These are phyloP conservation scores for Gallirallus australis DNA, from an alignment of 2,797 vertebrate species.

Conservation along the genomic window DNA sequence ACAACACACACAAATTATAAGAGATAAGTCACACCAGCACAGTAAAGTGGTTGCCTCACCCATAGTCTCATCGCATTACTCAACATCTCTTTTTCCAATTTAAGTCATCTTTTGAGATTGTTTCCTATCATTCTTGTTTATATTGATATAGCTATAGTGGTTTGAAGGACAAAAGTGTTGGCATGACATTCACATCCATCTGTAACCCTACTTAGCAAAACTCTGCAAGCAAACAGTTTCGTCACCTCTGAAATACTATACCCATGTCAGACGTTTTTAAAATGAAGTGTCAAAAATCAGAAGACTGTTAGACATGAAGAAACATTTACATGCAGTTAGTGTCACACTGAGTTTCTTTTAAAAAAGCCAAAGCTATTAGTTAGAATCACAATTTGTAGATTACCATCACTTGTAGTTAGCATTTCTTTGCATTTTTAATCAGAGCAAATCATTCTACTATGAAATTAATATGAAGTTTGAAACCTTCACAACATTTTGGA, in stretches of 20 bases:
- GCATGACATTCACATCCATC: neutral
- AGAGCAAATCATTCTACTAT: neutral
- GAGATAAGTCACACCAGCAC: neutral
- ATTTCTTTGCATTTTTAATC: neutral
- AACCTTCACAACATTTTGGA: neutral
- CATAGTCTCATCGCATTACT: neutral
- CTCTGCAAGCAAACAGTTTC: neutral
- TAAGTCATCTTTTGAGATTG: neutral
- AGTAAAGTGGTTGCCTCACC: neutral
- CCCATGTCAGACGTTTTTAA: neutral
- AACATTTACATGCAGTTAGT: neutral
- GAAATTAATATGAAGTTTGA: neutral
- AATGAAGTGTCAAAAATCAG: neutral
- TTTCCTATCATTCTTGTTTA: neutral
- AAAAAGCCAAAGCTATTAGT: neutral
- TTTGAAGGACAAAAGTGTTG: neutral
- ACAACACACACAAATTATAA: neutral
- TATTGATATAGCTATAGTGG: neutral
- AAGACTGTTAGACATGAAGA: constrained; percentile 15
- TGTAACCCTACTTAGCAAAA: neutral
- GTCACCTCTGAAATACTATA: neutral
- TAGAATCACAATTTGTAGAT: neutral
- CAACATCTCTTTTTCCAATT: neutral
- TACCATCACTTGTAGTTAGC: neutral
- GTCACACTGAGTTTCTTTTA: neutral